Evolutionary conservation across 2,888 invertebrate genomes (phyloP).

Genomic region (Ditula angustiorana): DNA sequence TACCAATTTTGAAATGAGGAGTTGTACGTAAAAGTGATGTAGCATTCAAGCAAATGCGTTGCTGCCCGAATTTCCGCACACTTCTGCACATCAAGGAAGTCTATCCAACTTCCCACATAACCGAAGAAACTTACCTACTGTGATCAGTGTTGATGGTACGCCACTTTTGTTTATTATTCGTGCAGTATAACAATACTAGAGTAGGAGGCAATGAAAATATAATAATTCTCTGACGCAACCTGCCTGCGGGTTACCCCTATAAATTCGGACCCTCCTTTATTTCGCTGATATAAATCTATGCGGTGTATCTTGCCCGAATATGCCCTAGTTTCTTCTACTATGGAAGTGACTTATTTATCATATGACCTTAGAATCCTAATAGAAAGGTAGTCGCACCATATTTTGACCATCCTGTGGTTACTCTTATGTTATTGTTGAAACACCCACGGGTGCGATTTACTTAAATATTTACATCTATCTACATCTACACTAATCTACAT

Average conservation of each 20-base stretch:
- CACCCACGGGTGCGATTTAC: too few species aligned
- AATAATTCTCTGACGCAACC: conserved; percentile 23
- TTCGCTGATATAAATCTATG: conserved; percentile 34
- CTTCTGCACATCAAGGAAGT: too few species aligned
- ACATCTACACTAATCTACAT: too few species aligned
- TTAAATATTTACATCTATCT: too few species aligned
- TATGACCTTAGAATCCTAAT: not conserved
- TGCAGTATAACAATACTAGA: conserved; percentile 6
- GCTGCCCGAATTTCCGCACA: too few species aligned
- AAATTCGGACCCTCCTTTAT: conserved; percentile 37
- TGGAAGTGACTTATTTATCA: not conserved
- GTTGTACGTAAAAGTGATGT: too few species aligned
- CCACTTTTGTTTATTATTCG: not conserved
- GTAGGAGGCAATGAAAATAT: conserved; percentile 15
- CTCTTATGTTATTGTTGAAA: too few species aligned
- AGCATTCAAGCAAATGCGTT: too few species aligned
- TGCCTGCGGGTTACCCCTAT: conserved; percentile 31
- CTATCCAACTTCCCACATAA: too few species aligned
- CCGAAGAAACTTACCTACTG: not conserved
- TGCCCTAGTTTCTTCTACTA: not conserved
- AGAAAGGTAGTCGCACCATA: not conserved
- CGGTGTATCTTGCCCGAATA: not conserved
- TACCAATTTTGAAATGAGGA: too few species aligned
- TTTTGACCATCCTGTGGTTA: too few species aligned
- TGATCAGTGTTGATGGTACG: not conserved